phyloP scores from a whole-genome alignment of 1,140 invertebrate species.

The Aphelinus atriplicis region DNA sequence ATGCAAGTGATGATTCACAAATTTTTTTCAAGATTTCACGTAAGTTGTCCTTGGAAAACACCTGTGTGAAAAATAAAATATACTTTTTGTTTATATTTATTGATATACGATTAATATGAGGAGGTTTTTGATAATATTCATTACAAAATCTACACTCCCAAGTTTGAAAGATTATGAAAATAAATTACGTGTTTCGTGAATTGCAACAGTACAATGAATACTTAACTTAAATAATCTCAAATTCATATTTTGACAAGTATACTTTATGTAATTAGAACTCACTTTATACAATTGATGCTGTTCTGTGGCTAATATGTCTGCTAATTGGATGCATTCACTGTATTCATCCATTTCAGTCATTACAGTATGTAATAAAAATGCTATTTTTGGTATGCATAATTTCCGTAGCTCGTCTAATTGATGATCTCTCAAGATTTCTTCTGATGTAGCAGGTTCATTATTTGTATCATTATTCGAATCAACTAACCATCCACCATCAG shows the following conservation, averaged over 20 bases:
- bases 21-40: conserved; percentile 81
- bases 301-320: conserved; percentile 82
- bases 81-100: too few species aligned
- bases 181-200: too few species aligned
- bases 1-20: conserved; percentile 77
- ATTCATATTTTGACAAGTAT: too few species aligned
- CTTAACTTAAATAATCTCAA: too few species aligned
- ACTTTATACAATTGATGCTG: conserved; percentile 81
- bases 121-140: too few species aligned
- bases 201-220: too few species aligned
- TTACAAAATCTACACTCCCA: too few species aligned
- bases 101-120: too few species aligned
- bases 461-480: conserved; percentile 71
- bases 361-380: conserved; percentile 81
- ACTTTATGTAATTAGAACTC: conserved; percentile 22
- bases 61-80: conserved; percentile 24
- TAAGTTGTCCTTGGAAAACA: conserved; percentile 74
- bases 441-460: conserved; percentile 58
- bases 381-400: conserved; percentile 85
- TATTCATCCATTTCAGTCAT: conserved; percentile 80
- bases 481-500: conserved; percentile 89
- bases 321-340: conserved; percentile 80
- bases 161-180: too few species aligned
- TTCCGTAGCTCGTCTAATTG: conserved; percentile 81
- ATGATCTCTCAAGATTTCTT: conserved; percentile 66